Conservation (phyloP, 2,113 vertebrate genomes). For the Saguinus midas region DNA sequence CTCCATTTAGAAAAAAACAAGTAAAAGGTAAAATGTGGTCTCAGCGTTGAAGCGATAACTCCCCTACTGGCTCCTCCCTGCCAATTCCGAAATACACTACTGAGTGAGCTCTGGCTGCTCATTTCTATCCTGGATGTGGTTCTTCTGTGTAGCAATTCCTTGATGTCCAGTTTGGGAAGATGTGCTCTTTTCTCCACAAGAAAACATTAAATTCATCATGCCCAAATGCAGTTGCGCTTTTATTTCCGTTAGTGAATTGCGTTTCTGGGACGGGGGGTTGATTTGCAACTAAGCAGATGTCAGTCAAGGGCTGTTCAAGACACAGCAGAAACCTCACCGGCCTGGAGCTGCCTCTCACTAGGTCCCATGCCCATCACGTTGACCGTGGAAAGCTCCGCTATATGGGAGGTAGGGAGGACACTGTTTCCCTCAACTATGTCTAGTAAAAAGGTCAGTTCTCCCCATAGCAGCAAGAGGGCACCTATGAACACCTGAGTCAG, state of each 20-base stretch:
- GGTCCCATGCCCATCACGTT: too few relatives aligned
- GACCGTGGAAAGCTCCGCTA: not conserved
- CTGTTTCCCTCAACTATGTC: not conserved
- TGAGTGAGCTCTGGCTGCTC: not conserved
- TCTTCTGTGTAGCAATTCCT: not conserved
- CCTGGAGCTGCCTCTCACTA: not conserved
- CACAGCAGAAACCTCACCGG: not conserved
- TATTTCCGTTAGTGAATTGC: not conserved
- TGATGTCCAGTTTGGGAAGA: not conserved
- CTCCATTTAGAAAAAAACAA: not conserved
- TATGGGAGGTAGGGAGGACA: not conserved
- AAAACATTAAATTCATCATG: not conserved
- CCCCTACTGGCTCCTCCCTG: not conserved
- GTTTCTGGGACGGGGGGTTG: not conserved
- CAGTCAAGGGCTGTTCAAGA: fast-evolving
- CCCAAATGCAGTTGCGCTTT: not conserved
- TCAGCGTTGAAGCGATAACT: not conserved
- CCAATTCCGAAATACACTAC: not conserved
- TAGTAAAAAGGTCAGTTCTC: not conserved
- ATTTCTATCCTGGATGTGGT: not conserved
- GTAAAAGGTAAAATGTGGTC: not conserved
- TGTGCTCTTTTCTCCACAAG: not conserved
- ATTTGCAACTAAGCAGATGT: not conserved
- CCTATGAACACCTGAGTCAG: not conserved
- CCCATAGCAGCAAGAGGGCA: not conserved